Evolutionary conservation across 1,140 invertebrate genomes (phyloP), one percentile per base, ranked within the genome.

Genomic region (Tribolium madens): DNA sequence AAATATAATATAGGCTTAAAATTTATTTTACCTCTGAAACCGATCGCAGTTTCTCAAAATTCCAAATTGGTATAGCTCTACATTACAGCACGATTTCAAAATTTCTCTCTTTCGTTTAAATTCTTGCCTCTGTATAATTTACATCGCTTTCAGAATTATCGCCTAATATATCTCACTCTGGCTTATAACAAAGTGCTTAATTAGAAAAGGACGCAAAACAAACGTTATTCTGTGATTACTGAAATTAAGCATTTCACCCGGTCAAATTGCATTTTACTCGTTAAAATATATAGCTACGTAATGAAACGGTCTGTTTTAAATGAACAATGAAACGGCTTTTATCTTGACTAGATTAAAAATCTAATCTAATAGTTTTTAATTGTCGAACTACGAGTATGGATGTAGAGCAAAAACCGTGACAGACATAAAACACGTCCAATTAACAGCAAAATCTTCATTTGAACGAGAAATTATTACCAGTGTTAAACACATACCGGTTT

Each of bases 401-500:
- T 46, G 26, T 18, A 18, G 52, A 47, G 36, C 68, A 71, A 52
- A 50, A 50, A 72, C 47, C 70, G 70, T 72, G 70, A 50, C 70
- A 12, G 50, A 48, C 21, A 33, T 64, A 64, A 64, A 64, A 64
- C 21, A 64, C 57, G 3, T 6, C 57, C 18, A 57, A 18, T 57
- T 36, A 70, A 70, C 64, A 5, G 7, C 15, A 15, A 48, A 71
- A 70, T 76, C 71, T 77, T 73, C 71, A 73, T 73, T 64, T 77
- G 70, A 77, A 70, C 76, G 76, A 77, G 60, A 77, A 77, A 77
- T 77, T 73, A 77, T 73, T 64, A 42, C 50, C 46, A 77, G 73
- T 72, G 42, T 52, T 77, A 77, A 73, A 42, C 18, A 21, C 46
- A 52, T 77, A 73, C 57, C 69, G 50, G 71, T 73, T 48, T 71